Base-by-base conservation (phyloP, 2,888 invertebrate species). In the Diplolepis rosae region DNA sequence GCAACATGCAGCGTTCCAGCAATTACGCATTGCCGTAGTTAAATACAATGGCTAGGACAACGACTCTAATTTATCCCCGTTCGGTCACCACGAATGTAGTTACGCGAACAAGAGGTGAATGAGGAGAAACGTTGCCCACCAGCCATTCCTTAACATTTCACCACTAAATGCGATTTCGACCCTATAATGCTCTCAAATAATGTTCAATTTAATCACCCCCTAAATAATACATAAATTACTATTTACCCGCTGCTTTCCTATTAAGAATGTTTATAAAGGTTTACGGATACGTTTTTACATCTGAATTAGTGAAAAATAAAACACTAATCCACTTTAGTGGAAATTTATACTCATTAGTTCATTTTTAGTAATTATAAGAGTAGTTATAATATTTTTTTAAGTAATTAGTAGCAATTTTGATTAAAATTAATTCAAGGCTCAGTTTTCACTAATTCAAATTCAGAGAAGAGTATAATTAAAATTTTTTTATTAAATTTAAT, bases 11-110 rank as follows among this genome's bases (percentile, higher is more conserved):
- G 80, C 82, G 85, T 86, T 83, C 84, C 84, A 83, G 83, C 84
- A 86, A 87, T 88, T 87, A 85, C 87, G 85, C 84, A 84, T 85
- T 82, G 83, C 82, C 84, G 81, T 82, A 83, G 83, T 84, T 86
- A 86, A 85, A 86, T 84, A 84, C 86, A 84, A 84, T 82, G 82
- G 81, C 80, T 80, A 78, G 81, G 81, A 83, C 84, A 84, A 86
- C 84, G 84, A 84, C 85, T 83, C 83, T 82, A 86, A 85, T 86
- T 86, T 85, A 86, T 86, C 84, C 83, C 82, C 79, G 78, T 80
- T 80, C 75, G 81, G 80, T 72, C 74, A 71, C 72, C 74, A 65
- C 67, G 69, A 35, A 48, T 11, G 42, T 28, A 35, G 45, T 39
- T 28, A 28, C 18, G 27, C 28, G 13, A 65, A 69, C 61, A 48